A percentile compares a stretch with the other conserved stretches of the same genome.
These are phyloP conservation scores for Catostylus mosaicus DNA, from an alignment of 30 jellyfish, hydroid and myxozoan species.

Conservation along the genomic window DNA sequence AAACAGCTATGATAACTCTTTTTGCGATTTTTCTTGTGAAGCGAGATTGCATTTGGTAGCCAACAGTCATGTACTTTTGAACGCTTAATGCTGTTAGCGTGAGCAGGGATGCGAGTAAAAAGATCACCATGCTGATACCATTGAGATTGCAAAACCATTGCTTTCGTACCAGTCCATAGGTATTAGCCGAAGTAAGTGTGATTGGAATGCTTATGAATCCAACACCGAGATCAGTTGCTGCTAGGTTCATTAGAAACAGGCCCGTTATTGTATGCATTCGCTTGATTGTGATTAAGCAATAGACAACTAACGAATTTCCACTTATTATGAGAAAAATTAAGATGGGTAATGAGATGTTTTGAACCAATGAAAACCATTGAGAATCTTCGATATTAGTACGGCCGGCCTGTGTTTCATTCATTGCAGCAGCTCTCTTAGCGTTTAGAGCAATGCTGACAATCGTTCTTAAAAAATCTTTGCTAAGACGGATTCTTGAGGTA, in stretches of 20 bases:
- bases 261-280: constrained; percentile 38
- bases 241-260: constrained; percentile 37
- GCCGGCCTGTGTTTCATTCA: too few relatives aligned
- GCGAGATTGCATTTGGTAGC: constrained; percentile 22
- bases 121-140: constrained; percentile 42
- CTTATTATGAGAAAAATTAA: background rate
- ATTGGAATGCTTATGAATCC: constrained; percentile 45
- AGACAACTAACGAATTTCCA: constrained; percentile 43
- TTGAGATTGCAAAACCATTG: constrained; percentile 42
- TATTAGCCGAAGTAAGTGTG: constrained; percentile 27
- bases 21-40: constrained; percentile 3
- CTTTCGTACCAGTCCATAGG: background rate
- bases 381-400: too few relatives aligned
- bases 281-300: constrained; percentile 2
- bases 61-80: constrained; percentile 40
- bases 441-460: too few relatives aligned
- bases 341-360: background rate
- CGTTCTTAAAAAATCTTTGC: too few relatives aligned
- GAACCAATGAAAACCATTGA: background rate
- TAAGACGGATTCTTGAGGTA: background rate
- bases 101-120: constrained; percentile 32
- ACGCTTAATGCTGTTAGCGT: constrained; percentile 50
- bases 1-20: constrained; percentile 15
- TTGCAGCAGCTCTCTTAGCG: too few relatives aligned
- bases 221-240: constrained; percentile 59